Evolutionary conservation across 2,888 invertebrate genomes (phyloP).

Genomic region (Sarcophaga subvicina): DNA sequence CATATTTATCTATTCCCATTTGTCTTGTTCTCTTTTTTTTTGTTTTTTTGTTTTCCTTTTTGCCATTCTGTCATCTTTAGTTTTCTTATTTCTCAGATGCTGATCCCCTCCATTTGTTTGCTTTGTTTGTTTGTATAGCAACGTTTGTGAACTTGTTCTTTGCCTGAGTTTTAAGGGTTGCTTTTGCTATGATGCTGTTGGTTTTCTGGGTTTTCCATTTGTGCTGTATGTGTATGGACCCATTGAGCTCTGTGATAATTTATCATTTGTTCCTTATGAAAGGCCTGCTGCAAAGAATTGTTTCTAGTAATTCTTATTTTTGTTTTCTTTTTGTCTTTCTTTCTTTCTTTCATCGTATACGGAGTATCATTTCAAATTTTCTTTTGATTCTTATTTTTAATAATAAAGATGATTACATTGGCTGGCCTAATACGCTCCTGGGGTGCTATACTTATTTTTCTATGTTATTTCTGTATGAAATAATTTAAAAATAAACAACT

Average conservation of each 20-base stretch:
- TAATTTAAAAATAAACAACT: slow-evolving; percentile 51
- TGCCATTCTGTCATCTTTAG: slow-evolving; percentile 47
- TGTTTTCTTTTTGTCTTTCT: not conserved
- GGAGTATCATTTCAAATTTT: not conserved
- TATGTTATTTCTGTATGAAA: slow-evolving; percentile 34
- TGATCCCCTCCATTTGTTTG: slow-evolving; percentile 25
- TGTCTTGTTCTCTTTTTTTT: slow-evolving; percentile 37
- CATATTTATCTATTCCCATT: slow-evolving; percentile 70
- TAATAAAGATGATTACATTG: slow-evolving; percentile 71
- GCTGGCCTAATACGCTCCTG: slow-evolving; percentile 75
- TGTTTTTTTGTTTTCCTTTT: too few species aligned
- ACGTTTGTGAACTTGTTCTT: slow-evolving; percentile 52
- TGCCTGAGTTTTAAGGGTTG: slow-evolving; percentile 59
- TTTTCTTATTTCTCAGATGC: slow-evolving; percentile 57
- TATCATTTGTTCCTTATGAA: slow-evolving; percentile 73
- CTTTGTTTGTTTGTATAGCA: slow-evolving; percentile 49
- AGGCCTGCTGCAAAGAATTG: slow-evolving; percentile 62
- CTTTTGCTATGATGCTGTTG: slow-evolving; percentile 20
- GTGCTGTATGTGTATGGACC: slow-evolving; percentile 36
- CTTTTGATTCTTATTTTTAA: slow-evolving; percentile 59
- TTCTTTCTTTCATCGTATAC: not conserved
- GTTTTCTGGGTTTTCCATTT: slow-evolving; percentile 28
- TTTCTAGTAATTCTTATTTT: slow-evolving; percentile 19
- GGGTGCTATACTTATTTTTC: slow-evolving; percentile 73
- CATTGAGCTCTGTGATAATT: slow-evolving; percentile 74